phyloP scores from a whole-genome alignment of 2,797 vertebrate species.

The Smutsia temminckii region DNA sequence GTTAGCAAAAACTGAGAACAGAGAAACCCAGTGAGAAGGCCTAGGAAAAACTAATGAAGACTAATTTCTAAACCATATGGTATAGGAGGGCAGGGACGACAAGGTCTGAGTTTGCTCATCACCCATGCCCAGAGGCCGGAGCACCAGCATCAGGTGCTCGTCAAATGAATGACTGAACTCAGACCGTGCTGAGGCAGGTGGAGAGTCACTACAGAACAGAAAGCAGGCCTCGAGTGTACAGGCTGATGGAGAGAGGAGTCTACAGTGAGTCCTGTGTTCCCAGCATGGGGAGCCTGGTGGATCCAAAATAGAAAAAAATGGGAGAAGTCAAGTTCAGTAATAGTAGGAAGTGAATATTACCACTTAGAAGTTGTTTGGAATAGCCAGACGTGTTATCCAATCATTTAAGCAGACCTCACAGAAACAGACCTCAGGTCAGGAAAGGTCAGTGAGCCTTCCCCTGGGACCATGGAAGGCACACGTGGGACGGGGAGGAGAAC shows the following conservation, averaged over 20 bases:
- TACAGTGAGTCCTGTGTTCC: not conserved
- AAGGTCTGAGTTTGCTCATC: not conserved
- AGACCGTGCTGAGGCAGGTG: too few relatives aligned
- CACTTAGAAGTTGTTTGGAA: not conserved
- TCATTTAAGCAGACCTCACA: not conserved
- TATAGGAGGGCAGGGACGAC: too few relatives aligned
- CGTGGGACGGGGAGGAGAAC: not conserved
- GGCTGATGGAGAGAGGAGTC: not conserved
- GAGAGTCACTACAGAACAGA: not conserved
- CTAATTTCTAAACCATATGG: not conserved
- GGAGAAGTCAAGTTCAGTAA: not conserved
- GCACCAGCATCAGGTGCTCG: not conserved
- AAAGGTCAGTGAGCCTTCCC: not conserved
- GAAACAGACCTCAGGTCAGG: not conserved
- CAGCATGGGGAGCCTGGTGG: not conserved
- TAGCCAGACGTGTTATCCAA: not conserved
- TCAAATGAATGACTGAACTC: not conserved
- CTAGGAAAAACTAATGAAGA: not conserved
- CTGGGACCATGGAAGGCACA: not conserved
- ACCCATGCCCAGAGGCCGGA: not conserved
- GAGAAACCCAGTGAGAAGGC: not conserved
- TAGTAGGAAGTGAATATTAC: not conserved
- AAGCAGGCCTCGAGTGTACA: rapidly evolving
- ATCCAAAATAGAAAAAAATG: not conserved
- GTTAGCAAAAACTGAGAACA: not conserved